Percentiles rank a stretch among this genome's conserved stretches.
Conservation (phyloP, 2,888 invertebrate species). For the Therioaphis trifolii region DNA sequence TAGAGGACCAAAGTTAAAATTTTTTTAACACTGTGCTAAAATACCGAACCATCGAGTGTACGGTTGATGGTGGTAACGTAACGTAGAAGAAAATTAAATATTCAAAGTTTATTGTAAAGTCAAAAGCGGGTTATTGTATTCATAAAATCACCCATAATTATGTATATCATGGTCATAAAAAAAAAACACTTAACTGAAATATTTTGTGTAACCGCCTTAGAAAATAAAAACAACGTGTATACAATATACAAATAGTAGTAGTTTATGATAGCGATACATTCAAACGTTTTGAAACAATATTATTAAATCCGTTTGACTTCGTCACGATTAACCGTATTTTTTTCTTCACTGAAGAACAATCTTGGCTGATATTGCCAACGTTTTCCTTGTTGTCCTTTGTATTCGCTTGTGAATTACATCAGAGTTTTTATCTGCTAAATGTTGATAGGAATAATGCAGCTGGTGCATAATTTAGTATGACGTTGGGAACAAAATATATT, state of each 20-base stretch:
- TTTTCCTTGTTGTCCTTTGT: neutral
- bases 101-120: neutral
- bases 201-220: too few relatives aligned
- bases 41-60: neutral
- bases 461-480: too few relatives aligned
- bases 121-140: constrained; percentile 26
- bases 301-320: neutral
- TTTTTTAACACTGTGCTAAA: neutral
- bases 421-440: neutral
- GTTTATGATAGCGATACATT: too few relatives aligned
- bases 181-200: too few relatives aligned
- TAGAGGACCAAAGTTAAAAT: neutral
- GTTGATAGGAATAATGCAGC: neutral
- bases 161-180: neutral
- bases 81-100: constrained; percentile 4
- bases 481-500: too few relatives aligned
- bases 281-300: too few relatives aligned
- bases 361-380: neutral
- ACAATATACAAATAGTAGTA: too few relatives aligned
- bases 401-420: neutral
- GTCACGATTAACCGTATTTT: neutral
- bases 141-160: neutral
- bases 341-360: neutral
- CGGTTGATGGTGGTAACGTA: neutral
- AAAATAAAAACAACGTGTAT: too few relatives aligned